Percentiles rank a stretch among this genome's conserved stretches.
phyloP scores from a whole-genome alignment of 2,797 vertebrate species.

The Diglossa cyanea region DNA sequence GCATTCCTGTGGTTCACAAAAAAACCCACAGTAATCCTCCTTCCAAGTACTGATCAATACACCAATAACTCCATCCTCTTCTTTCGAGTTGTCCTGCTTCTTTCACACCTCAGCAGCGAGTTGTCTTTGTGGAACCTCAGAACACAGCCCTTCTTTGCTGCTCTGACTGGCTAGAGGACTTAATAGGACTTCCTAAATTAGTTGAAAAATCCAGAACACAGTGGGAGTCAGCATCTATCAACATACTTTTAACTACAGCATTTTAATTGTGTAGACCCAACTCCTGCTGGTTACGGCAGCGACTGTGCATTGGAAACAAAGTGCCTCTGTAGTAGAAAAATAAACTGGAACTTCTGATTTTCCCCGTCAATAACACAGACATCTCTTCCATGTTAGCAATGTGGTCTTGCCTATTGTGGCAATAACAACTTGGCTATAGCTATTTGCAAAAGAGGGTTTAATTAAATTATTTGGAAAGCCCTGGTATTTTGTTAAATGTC shows the following conservation, averaged over 20 bases:
- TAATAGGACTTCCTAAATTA: neutral
- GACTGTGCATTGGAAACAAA: neutral
- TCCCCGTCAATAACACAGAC: neutral
- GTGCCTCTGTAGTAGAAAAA: neutral
- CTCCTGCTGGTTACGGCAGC: neutral
- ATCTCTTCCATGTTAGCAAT: neutral
- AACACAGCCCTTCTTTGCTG: neutral
- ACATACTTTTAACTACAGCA: neutral
- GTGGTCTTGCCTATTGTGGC: neutral
- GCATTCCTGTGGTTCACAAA: neutral
- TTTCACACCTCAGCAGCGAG: neutral
- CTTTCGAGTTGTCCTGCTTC: neutral
- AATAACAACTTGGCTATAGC: neutral
- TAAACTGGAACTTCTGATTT: neutral
- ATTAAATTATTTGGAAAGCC: neutral
- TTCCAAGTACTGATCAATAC: neutral
- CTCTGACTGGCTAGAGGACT: neutral
- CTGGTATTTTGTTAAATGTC: neutral
- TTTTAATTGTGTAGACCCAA: neutral
- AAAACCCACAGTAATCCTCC: neutral
- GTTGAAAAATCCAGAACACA: neutral
- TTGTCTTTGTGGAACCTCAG: neutral
- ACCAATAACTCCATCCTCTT: neutral
- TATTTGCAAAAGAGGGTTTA: neutral
- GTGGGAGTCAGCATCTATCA: neutral